These are phyloP conservation scores for Lomographa bimaculata DNA, from an alignment of 2,888 invertebrate species.

Conservation along the genomic window DNA sequence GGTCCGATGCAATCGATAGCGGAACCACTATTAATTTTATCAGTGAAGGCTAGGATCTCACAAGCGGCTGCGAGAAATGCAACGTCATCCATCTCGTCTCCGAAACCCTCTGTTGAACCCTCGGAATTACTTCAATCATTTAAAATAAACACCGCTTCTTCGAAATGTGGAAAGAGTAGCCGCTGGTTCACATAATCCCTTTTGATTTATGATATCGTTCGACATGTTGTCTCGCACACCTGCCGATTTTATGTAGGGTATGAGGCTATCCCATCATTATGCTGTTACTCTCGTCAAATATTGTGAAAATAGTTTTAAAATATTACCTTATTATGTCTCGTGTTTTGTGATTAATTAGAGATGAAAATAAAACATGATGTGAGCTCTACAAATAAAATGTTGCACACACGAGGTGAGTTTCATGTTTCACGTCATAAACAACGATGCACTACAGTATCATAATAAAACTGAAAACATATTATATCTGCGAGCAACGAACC, in stretches of 20 bases:
- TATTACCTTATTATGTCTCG: neutral
- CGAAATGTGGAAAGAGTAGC: constrained; percentile 59
- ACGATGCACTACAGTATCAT: no score
- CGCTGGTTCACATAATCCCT: constrained; percentile 56
- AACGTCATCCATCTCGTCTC: constrained; percentile 68
- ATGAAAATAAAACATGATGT: neutral
- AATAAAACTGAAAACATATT: constrained; percentile 1
- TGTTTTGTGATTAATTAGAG: neutral
- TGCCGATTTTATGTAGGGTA: constrained; percentile 47
- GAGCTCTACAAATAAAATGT: neutral
- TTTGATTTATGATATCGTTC: constrained; percentile 64
- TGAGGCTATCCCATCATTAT: constrained; percentile 18
- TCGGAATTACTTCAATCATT: constrained; percentile 68
- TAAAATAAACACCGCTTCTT: constrained; percentile 73
- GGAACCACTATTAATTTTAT: constrained; percentile 70
- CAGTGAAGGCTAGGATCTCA: constrained; percentile 51
- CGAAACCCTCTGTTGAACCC: constrained; percentile 50
- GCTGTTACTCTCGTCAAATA: constrained; percentile 19
- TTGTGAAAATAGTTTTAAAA: constrained; percentile 10
- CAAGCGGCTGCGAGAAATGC: constrained; percentile 57
- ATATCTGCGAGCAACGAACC: constrained; percentile 7
- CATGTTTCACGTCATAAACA: no score
- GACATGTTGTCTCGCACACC: constrained; percentile 50
- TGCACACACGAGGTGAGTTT: no score
- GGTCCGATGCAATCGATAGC: constrained; percentile 61